Percentiles rank a stretch among this genome's conserved stretches.
Evolutionary conservation across 2,888 invertebrate genomes (phyloP).

Genomic region (Graphium colonna): DNA sequence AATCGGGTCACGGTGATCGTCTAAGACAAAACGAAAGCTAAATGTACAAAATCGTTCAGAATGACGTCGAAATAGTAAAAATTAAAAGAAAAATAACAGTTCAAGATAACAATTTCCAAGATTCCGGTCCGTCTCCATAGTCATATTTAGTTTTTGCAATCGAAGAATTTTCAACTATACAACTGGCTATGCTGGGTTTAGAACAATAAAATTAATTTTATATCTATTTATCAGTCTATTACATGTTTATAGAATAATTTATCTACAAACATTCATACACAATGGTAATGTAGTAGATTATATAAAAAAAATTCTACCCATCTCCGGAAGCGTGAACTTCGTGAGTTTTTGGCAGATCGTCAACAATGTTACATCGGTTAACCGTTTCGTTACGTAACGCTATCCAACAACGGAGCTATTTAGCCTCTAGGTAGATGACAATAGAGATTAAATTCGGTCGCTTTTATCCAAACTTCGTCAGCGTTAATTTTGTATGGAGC

Average conservation of each 20-base stretch:
- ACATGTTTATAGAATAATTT: too few relatives aligned
- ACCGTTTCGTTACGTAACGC: conserved; percentile 6
- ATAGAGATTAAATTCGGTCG: conserved; percentile 5
- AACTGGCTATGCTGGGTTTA: too few relatives aligned
- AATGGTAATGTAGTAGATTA: background rate
- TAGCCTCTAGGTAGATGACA: background rate
- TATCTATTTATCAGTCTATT: too few relatives aligned
- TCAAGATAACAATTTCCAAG: background rate
- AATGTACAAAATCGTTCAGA: too few relatives aligned
- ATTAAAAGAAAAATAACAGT: background rate
- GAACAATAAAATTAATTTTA: too few relatives aligned
- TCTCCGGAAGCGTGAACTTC: conserved; percentile 11
- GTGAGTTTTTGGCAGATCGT: conserved; percentile 8
- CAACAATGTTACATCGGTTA: conserved; percentile 10
- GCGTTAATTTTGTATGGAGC: background rate
- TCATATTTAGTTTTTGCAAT: too few relatives aligned
- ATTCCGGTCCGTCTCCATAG: background rate
- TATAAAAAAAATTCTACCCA: background rate
- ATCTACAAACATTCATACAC: too few relatives aligned
- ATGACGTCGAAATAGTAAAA: background rate
- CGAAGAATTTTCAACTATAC: too few relatives aligned
- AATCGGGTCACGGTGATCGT: too few relatives aligned
- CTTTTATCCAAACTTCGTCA: background rate
- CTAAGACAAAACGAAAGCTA: too few relatives aligned
- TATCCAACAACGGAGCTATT: background rate